phyloP scores from a whole-genome alignment of 2,797 vertebrate species.

The Hybognathus amarus region DNA sequence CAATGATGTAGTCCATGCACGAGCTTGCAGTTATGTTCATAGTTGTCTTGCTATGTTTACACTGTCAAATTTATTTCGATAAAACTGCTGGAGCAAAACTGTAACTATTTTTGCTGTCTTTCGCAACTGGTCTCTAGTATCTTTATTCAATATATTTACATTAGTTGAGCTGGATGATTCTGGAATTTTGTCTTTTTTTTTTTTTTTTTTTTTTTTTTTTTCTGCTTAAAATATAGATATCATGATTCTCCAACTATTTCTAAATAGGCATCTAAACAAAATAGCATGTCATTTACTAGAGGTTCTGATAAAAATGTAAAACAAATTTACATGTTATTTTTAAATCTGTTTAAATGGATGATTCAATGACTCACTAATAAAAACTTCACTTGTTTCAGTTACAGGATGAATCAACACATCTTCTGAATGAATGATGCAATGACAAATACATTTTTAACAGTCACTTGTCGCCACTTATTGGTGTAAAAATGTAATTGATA shows the following conservation, averaged over 20 bases:
- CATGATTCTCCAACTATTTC: background rate
- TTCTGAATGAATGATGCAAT: background rate
- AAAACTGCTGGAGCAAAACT: constrained; percentile 22
- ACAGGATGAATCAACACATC: background rate
- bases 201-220: accelerated
- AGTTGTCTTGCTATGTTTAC: constrained; percentile 3
- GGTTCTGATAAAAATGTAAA: background rate
- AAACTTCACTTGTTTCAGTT: background rate
- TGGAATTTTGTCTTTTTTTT: background rate
- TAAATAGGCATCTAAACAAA: background rate
- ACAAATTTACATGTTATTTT: background rate
- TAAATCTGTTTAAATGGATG: background rate
- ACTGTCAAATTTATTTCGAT: constrained; percentile 4
- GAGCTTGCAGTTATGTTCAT: background rate
- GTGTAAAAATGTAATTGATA: background rate
- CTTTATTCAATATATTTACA: constrained; percentile 1
- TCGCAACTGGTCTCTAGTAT: background rate
- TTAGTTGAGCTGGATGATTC: background rate
- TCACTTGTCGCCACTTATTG: background rate
- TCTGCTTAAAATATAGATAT: background rate
- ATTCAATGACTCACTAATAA: background rate
- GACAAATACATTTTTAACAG: background rate
- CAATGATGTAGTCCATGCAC: background rate
- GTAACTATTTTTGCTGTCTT: constrained; percentile 17
- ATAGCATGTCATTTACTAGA: background rate